A percentile compares a stretch with the other conserved stretches of the same genome.
These are phyloP conservation scores for Ariopsis seemanni DNA, from an alignment of 2,113 vertebrate species.

Conservation along the genomic window DNA sequence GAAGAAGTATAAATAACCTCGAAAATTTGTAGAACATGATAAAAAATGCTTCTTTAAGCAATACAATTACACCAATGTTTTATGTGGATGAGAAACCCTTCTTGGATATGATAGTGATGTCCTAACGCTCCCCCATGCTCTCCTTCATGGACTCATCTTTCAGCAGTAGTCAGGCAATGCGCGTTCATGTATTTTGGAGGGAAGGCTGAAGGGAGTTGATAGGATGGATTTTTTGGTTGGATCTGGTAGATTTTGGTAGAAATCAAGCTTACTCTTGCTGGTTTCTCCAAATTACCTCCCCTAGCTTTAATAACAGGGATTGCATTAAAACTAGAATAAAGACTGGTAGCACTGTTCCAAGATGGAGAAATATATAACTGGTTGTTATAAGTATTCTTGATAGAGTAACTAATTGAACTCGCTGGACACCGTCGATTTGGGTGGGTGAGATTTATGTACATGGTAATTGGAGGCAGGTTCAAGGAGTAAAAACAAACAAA, in stretches of 20 bases:
- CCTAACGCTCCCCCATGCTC: no score
- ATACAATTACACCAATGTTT: background rate
- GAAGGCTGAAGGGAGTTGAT: no score
- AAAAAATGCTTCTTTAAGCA: background rate
- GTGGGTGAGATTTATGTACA: background rate
- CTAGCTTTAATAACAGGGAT: background rate
- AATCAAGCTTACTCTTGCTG: no score
- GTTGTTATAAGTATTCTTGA: background rate
- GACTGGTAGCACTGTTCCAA: background rate
- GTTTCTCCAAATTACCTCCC: no score
- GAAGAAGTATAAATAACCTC: background rate
- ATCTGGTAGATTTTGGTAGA: no score
- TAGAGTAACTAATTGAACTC: background rate
- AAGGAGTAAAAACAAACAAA: background rate
- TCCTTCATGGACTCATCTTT: no score
- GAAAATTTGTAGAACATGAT: background rate
- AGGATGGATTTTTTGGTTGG: no score
- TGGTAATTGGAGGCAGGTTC: background rate
- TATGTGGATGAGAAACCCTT: background rate
- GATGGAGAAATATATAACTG: background rate
- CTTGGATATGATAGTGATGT: no score
- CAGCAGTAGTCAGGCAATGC: no score
- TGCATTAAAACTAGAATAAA: constrained; percentile 11
- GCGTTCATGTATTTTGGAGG: no score
- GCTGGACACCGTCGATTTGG: background rate